Evolutionary conservation across 2,797 vertebrate genomes (phyloP), one percentile per base, ranked within the genome.

Genomic region (Poecilia wingei): DNA sequence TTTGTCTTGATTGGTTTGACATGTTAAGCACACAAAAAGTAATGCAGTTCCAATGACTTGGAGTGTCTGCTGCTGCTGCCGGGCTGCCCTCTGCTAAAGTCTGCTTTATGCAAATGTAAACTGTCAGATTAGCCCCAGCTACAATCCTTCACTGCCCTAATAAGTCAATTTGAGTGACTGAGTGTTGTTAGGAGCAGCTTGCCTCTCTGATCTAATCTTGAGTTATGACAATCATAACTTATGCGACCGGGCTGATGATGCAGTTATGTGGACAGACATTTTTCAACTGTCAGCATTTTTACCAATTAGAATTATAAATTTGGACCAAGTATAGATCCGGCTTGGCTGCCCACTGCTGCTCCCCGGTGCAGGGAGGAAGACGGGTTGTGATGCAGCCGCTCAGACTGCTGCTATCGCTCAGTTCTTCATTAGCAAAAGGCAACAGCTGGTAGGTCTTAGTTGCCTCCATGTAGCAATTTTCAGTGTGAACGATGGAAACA

Each of bases 201-300:
- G 88, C 89, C 88, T 87, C 87, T 90, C 88, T 86, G 86, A 88
- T 89, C 85, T 92, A 82, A 92, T 92, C 89, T 83, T 85, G 87
- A 92, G 79, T 91, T 90, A 93, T 91, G 92, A 85, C 90, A 90
- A 87, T 90, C 88, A 91, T 93, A 92, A 92, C 80, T 92, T 87
- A 88, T 86, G 84, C 78, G 86, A 76, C 86, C 25, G 61, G 83
- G 86, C 89, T 82, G 86, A 84, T 90, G 87, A 89, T 87, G 89
- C 84, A 85, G 84, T 88, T 92, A 91, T 85, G 83, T 69, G 86
- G 87, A 75, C 45, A 77, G 88, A 87, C 88, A 91, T 89, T 92
- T 90, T 86, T 93, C 88, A 92, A 75, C 85, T 86, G 85, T 89
- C 89, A 90, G 84, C 87, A 84, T 92, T 92, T 89, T 86, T 83